Evolutionary conservation across 2,113 vertebrate species (phyloP), one percentile per base, ranked within the genome.

Genomic region (Puntigrus tetrazona): DNA sequence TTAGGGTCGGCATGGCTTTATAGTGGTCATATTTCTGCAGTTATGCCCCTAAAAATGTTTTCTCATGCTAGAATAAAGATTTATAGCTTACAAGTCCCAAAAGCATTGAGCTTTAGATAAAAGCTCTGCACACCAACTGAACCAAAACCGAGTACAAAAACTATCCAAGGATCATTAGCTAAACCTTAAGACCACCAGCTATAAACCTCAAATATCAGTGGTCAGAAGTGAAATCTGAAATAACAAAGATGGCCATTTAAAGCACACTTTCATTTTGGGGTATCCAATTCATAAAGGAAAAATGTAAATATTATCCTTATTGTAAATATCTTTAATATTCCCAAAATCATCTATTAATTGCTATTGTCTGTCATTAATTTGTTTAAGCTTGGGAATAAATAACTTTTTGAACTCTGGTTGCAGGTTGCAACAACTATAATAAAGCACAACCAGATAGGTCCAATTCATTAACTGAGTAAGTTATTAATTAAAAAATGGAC

Each of bases 1-100:
- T 87, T 86, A 84, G 82, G 79, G 78, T 59, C 70, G 70, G 79
- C n/a, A 47, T 73, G 59, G 41, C 85, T 81, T 88, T 85, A 85
- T 87, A 59, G 70, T 59, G 41, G 80, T 65, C 67, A 79, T 87
- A 83, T 82, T 82, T 83, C 80, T 81, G 74, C 65, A 27, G 27
- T 85, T 84, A 84, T 83, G 63, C 63, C 76, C 38, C 43, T 77
- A 80, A 69, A 6, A 72, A 73, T 9, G 41, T 75, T 87, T 79
- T 79, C 41, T 79, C 52, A 43, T 79, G 7, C 77, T 84, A 88
- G 86, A 63, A 85, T 82, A 50, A 76, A 10, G 69, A 86, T 92
- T 88, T 92, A 92, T 85, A 16, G 86, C 88, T 83, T 50, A 9
- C 47, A 38, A 82, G 67, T 83, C 75, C 85, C 63, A 69, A 93